phyloP scores from a whole-genome alignment of 2,888 invertebrate species.

The Amblyjoppa proteus region DNA sequence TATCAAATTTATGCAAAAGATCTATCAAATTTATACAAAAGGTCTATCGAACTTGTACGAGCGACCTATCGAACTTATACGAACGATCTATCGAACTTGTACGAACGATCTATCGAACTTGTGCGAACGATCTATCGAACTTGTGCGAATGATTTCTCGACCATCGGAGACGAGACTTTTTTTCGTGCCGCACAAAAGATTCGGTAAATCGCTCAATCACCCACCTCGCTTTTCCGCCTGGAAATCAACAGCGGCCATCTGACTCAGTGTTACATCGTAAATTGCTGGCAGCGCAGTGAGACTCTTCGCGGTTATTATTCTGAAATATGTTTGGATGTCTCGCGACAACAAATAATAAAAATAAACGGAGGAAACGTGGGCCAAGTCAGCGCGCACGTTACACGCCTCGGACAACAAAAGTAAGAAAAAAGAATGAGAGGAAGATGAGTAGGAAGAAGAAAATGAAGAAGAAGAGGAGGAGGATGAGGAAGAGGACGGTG shows the following conservation, averaged over 20 bases:
- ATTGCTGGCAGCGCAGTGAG: not conserved
- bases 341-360: not conserved
- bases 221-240: not conserved
- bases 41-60: too few relatives aligned
- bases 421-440: slow-evolving; percentile 2
- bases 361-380: slow-evolving; percentile 27
- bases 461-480: slow-evolving; percentile 22
- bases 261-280: not conserved
- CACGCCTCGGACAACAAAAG: slow-evolving; percentile 68
- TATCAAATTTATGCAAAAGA: too few relatives aligned
- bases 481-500: slow-evolving; percentile 21
- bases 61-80: too few relatives aligned
- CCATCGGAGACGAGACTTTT: too few relatives aligned
- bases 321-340: slow-evolving; percentile 3
- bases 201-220: not conserved
- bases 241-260: not conserved
- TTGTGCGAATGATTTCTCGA: too few relatives aligned
- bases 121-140: too few relatives aligned
- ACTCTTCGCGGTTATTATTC: slow-evolving; percentile 3
- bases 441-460: slow-evolving; percentile 9
- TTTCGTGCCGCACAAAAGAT: too few relatives aligned
- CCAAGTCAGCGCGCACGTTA: slow-evolving; percentile 71
- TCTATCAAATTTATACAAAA: too few relatives aligned
- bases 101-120: too few relatives aligned
- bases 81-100: too few relatives aligned